These are phyloP conservation scores for Dendrophyllia cribrosa DNA, from an alignment of 64 coral and sea anemone genomes.

Conservation along the genomic window DNA sequence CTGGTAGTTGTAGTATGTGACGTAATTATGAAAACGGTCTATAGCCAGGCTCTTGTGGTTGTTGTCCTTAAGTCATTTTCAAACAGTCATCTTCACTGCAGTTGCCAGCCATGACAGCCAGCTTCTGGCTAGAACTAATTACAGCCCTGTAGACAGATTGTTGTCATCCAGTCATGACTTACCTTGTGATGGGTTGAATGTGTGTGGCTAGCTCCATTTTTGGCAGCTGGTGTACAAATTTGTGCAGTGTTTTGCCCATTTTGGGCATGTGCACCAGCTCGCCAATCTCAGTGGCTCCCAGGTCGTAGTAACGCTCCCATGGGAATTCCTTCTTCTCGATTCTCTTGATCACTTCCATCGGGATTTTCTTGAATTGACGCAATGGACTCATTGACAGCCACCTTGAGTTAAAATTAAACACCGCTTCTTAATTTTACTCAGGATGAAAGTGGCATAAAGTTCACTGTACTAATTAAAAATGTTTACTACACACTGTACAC, in stretches of 20 bases:
- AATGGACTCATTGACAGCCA: slow-evolving; percentile 99
- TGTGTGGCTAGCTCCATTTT: slow-evolving; percentile 99
- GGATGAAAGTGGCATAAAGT: too few species aligned
- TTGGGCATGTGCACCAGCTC: slow-evolving; percentile 99
- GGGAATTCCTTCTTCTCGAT: slow-evolving; percentile 99
- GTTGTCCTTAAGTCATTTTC: too few species aligned
- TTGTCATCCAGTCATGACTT: background rate
- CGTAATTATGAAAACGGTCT: too few species aligned
- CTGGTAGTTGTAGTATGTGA: too few species aligned
- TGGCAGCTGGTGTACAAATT: slow-evolving; percentile 98
- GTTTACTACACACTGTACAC: too few species aligned
- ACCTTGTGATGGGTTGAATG: slow-evolving; percentile 99
- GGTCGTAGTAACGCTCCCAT: slow-evolving; percentile 98
- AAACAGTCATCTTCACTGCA: too few species aligned
- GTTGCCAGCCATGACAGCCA: too few species aligned
- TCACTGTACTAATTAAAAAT: too few species aligned
- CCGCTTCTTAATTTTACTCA: background rate
- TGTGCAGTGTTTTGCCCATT: slow-evolving; percentile 97
- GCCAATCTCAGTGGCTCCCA: slow-evolving; percentile 96
- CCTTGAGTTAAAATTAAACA: slow-evolving; percentile 46
- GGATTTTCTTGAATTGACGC: slow-evolving; percentile 99
- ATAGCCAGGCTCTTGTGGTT: too few species aligned
- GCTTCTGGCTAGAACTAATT: too few species aligned
- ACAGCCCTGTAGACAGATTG: background rate
- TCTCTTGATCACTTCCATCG: slow-evolving; percentile 98